Conservation (phyloP, 2,113 vertebrate species). For the Casuarius casuarius region DNA sequence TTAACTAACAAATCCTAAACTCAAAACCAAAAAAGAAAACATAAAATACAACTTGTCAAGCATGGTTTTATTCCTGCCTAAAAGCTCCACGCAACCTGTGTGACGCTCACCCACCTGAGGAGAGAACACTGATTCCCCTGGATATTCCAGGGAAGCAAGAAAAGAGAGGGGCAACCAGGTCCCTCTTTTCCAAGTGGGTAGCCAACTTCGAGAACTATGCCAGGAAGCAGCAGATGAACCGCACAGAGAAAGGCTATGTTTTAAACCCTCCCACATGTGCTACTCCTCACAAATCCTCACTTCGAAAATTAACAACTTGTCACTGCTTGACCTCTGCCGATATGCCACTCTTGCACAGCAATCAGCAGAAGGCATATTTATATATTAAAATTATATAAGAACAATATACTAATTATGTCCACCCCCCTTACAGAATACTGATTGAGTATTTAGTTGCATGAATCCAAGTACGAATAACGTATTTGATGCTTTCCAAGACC, state of each 20-base stretch:
- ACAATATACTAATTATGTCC: background rate
- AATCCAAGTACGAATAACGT: background rate
- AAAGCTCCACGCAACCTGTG: background rate
- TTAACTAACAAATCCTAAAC: background rate
- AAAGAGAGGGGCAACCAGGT: background rate
- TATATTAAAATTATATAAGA: background rate
- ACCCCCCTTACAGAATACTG: background rate
- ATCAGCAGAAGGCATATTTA: background rate
- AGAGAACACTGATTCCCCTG: background rate
- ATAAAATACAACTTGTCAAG: too few species aligned
- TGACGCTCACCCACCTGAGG: too few species aligned
- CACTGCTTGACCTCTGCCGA: background rate
- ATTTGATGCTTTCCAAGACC: background rate
- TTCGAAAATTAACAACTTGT: background rate
- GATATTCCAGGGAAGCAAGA: background rate
- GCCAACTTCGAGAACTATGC: background rate
- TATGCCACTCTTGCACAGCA: background rate
- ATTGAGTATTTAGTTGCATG: background rate
- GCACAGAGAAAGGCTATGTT: background rate
- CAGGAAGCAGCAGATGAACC: background rate
- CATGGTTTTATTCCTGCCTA: background rate
- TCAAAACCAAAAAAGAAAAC: background rate
- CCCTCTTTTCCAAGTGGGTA: background rate
- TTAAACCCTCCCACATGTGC: background rate
- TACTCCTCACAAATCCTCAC: background rate